Evolutionary conservation across 2,113 vertebrate genomes (phyloP).

Genomic region (Apistogramma diplotaenia): DNA sequence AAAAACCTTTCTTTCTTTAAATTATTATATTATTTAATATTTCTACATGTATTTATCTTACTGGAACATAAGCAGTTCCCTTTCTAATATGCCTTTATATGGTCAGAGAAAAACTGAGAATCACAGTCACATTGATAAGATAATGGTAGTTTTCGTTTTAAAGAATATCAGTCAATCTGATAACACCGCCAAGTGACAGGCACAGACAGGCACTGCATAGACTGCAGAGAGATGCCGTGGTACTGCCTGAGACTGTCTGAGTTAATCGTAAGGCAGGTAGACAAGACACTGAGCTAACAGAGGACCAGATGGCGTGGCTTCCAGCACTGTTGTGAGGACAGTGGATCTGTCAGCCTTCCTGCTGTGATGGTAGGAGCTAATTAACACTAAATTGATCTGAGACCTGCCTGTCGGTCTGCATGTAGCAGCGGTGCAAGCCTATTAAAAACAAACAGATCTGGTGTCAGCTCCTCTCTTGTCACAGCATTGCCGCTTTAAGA

Average conservation of each 20-base stretch:
- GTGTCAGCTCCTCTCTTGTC: constrained; percentile 34
- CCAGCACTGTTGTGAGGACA: constrained; percentile 28
- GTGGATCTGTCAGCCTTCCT: constrained; percentile 21
- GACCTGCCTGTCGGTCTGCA: constrained; percentile 39
- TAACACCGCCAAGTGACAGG: neutral
- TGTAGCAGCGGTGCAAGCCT: constrained; percentile 14
- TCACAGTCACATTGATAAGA: neutral
- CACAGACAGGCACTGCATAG: neutral
- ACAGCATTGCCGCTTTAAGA: neutral
- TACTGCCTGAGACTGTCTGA: constrained; percentile 1
- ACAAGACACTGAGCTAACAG: neutral
- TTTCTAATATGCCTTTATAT: neutral
- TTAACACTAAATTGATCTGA: constrained; percentile 59
- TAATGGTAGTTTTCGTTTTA: neutral
- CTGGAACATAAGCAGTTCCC: neutral
- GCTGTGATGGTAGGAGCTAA: constrained; percentile 43
- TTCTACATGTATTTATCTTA: neutral
- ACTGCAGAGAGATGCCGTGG: neutral
- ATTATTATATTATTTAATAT: neutral
- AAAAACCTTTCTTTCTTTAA: neutral
- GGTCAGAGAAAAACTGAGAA: constrained; percentile 3
- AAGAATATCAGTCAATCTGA: neutral
- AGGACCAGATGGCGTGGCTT: constrained; percentile 44
- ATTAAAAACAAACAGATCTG: constrained; percentile 45
- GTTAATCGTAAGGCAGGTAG: constrained; percentile 17